Conservation (phyloP, 1,140 invertebrate species). For the Antheraea mylitta region DNA sequence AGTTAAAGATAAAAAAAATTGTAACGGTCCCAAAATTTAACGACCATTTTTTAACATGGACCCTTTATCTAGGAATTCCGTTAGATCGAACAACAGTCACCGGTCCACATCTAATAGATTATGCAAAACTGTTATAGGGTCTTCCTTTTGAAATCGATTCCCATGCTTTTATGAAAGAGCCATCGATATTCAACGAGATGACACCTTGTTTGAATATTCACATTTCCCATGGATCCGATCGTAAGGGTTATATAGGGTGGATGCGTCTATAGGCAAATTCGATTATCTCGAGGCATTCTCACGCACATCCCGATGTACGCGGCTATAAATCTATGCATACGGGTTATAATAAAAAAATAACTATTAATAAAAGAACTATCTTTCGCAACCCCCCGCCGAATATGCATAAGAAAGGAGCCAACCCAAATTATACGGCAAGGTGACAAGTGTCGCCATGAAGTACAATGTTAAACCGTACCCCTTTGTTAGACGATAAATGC, state of each 20-base stretch:
- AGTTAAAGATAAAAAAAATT: constrained; percentile 45
- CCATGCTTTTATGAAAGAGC: constrained; percentile 66
- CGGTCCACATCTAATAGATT: constrained; percentile 58
- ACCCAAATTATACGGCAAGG: constrained; percentile 74
- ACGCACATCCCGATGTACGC: constrained; percentile 60
- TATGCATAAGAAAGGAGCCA: constrained; percentile 73
- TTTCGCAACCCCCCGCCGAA: constrained; percentile 54
- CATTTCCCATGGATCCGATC: constrained; percentile 67
- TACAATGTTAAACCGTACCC: constrained; percentile 32
- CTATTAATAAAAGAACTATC: constrained; percentile 74
- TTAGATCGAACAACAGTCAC: constrained; percentile 56
- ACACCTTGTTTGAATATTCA: constrained; percentile 78
- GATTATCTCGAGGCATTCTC: constrained; percentile 73
- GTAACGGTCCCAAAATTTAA: constrained; percentile 67
- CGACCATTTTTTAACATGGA: constrained; percentile 38
- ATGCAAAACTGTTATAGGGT: constrained; percentile 66
- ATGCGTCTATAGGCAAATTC: constrained; percentile 73
- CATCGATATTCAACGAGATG: constrained; percentile 77
- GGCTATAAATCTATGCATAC: constrained; percentile 77
- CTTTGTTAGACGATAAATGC: constrained; percentile 38
- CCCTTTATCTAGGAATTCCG: constrained; percentile 64
- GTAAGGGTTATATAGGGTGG: constrained; percentile 63
- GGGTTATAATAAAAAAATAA: constrained; percentile 63
- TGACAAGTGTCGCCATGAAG: constrained; percentile 68
- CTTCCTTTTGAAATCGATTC: constrained; percentile 75